phyloP scores from a whole-genome alignment of 1,140 invertebrate genomes.

The Popillia japonica region DNA sequence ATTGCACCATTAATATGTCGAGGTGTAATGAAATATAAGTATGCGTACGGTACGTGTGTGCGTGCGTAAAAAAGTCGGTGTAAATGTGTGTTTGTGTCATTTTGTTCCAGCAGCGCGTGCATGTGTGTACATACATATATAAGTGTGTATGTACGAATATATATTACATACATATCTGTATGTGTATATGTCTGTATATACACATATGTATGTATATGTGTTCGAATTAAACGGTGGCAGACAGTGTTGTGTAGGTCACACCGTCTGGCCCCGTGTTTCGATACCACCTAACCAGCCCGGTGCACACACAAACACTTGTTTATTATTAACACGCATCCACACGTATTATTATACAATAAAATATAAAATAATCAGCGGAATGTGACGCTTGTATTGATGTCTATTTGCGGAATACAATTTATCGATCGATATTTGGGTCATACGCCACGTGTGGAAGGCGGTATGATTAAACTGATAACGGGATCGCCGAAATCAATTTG shows the following conservation, averaged over 20 bases:
- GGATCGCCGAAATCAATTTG: too few species aligned
- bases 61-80: background rate
- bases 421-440: too few species aligned
- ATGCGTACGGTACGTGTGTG: background rate
- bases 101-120: background rate
- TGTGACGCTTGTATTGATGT: too few species aligned
- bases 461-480: too few species aligned
- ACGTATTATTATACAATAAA: too few species aligned
- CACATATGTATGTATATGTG: background rate
- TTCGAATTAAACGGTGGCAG: background rate
- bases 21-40: slow-evolving; percentile 26
- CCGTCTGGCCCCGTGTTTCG: background rate
- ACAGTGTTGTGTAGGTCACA: background rate
- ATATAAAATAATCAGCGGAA: too few species aligned
- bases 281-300: too few species aligned
- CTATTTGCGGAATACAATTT: too few species aligned
- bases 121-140: background rate
- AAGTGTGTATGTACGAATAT: background rate
- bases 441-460: too few species aligned
- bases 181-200: background rate
- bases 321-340: too few species aligned
- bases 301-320: too few species aligned
- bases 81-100: background rate
- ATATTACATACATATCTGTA: background rate
- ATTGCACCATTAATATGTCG: slow-evolving; percentile 38